A percentile compares a stretch with the other conserved stretches of the same genome.
Conservation (phyloP, 2,888 invertebrate genomes). For the Amphipyra berbera region DNA sequence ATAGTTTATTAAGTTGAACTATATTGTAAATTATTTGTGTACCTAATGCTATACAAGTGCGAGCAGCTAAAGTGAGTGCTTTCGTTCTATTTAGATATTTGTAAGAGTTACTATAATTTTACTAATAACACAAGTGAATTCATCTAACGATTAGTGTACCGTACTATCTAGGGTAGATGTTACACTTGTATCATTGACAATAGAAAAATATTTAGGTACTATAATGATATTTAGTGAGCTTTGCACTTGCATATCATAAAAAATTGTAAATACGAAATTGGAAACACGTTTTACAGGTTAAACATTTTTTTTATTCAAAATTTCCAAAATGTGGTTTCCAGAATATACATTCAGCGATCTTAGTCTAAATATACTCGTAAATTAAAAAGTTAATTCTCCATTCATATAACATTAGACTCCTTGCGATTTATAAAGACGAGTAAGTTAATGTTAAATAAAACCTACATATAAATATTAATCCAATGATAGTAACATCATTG, state of each 20-base stretch:
- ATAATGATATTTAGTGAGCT: slow-evolving; percentile 85
- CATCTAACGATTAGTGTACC: slow-evolving; percentile 68
- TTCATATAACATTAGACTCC: slow-evolving; percentile 30
- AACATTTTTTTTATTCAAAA: slow-evolving; percentile 39
- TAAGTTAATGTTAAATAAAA: slow-evolving; percentile 20
- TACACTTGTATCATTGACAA: slow-evolving; percentile 75
- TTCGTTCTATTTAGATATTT: slow-evolving; percentile 78
- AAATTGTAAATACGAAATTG: slow-evolving; percentile 83
- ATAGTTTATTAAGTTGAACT: slow-evolving; percentile 83
- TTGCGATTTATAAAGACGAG: slow-evolving; percentile 29
- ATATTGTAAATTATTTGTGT: slow-evolving; percentile 83
- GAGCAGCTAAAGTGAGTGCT: slow-evolving; percentile 85
- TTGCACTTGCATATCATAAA: slow-evolving; percentile 90
- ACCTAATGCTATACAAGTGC: slow-evolving; percentile 87
- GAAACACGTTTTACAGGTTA: slow-evolving; percentile 72
- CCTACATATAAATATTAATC: slow-evolving; percentile 10
- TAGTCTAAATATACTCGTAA: slow-evolving; percentile 52
- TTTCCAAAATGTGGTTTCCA: slow-evolving; percentile 45
- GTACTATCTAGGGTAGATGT: slow-evolving; percentile 77
- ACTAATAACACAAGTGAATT: slow-evolving; percentile 68
- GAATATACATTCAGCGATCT: slow-evolving; percentile 46
- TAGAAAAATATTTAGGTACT: slow-evolving; percentile 70
- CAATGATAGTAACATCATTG: slow-evolving; percentile 9
- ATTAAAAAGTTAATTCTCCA: slow-evolving; percentile 48
- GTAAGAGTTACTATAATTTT: slow-evolving; percentile 76